A percentile compares a stretch with the other conserved stretches of the same genome.
Conservation (phyloP, 1,140 invertebrate species). For the Cataglyphis hispanica region DNA sequence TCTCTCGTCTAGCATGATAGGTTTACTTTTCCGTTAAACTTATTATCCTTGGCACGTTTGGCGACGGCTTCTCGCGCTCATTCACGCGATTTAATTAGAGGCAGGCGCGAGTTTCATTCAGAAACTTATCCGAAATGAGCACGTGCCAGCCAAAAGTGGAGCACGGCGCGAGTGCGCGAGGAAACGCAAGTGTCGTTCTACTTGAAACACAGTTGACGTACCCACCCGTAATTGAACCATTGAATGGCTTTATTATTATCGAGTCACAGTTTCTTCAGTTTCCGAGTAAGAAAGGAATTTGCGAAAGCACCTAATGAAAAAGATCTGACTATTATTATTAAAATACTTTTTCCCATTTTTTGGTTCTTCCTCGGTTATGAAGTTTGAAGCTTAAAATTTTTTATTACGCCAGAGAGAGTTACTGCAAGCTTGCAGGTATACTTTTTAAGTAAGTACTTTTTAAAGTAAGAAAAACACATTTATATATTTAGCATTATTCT, state of each 20-base stretch:
- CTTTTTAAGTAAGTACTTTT: background rate
- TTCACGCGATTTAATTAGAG: slow-evolving; percentile 55
- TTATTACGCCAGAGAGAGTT: background rate
- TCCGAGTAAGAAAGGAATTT: background rate
- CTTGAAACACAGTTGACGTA: slow-evolving; percentile 8
- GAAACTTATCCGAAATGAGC: slow-evolving; percentile 48
- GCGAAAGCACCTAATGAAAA: background rate
- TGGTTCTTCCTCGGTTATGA: background rate
- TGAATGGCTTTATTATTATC: slow-evolving; percentile 1
- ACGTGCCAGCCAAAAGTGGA: slow-evolving; percentile 43
- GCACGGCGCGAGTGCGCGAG: slow-evolving; percentile 26
- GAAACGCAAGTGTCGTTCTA: slow-evolving; percentile 44
- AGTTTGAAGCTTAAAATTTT: background rate
- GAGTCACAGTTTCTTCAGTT: background rate
- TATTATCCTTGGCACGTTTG: slow-evolving; percentile 49
- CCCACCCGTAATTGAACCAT: slow-evolving; percentile 39
- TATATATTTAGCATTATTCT: background rate
- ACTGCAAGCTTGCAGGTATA: background rate
- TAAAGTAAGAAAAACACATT: background rate
- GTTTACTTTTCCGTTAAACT: slow-evolving; percentile 29
- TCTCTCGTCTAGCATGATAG: background rate
- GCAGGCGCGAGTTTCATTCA: slow-evolving; percentile 41
- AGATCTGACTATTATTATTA: too few relatives aligned
- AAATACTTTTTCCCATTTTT: background rate
- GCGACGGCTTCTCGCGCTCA: slow-evolving; percentile 9